Conservation (phyloP, 2,797 vertebrate genomes). For the Distichodus sexfasciatus region DNA sequence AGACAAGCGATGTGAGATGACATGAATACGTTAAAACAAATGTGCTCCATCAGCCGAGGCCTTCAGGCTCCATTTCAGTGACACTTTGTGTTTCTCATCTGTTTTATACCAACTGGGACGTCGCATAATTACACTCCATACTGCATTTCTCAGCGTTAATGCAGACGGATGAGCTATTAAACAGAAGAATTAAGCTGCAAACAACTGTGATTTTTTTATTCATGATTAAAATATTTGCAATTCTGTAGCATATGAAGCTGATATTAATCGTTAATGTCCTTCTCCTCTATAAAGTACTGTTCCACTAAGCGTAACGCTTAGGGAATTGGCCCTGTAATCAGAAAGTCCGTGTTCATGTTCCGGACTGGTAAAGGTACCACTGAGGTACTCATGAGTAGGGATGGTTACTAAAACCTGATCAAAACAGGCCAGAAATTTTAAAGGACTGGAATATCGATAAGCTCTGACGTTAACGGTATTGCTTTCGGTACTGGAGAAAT, state of each 20-base stretch:
- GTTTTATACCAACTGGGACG: constrained; percentile 15
- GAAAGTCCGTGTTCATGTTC: too few relatives aligned
- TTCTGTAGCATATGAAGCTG: background rate
- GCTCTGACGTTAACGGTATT: too few relatives aligned
- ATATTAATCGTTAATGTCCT: background rate
- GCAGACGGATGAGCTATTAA: constrained; percentile 28
- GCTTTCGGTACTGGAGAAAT: too few relatives aligned
- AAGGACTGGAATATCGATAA: too few relatives aligned
- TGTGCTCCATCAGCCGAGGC: background rate
- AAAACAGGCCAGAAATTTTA: too few relatives aligned
- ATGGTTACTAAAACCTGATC: too few relatives aligned
- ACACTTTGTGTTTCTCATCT: background rate
- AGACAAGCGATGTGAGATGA: background rate
- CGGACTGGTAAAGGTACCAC: too few relatives aligned
- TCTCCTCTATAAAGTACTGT: too few relatives aligned
- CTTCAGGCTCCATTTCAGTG: background rate
- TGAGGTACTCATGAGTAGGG: too few relatives aligned
- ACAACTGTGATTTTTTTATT: background rate
- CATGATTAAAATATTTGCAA: background rate
- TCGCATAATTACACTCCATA: constrained; percentile 2
- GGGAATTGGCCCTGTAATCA: too few relatives aligned
- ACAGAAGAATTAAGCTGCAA: background rate
- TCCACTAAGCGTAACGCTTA: too few relatives aligned
- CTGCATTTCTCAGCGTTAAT: constrained; percentile 18
- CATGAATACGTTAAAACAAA: constrained; percentile 4